Conservation (phyloP, 2,797 vertebrate genomes). For the Pteropus rufus region DNA sequence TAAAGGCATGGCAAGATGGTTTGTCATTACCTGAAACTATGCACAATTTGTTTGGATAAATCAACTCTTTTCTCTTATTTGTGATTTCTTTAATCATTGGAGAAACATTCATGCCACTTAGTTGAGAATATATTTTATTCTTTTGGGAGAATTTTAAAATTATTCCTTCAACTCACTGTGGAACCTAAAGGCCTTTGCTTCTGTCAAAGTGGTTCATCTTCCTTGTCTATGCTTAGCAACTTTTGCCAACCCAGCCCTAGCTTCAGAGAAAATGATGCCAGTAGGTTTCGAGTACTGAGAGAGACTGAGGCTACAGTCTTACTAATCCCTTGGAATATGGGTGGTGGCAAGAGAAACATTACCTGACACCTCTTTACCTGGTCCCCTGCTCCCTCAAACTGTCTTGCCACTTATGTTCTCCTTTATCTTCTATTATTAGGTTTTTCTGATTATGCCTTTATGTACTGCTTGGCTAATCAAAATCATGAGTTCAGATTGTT, state of each 20-base stretch:
- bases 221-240: background rate
- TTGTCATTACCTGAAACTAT: background rate
- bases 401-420: background rate
- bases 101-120: background rate
- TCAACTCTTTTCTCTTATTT: background rate
- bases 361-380: background rate
- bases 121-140: background rate
- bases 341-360: background rate
- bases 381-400: background rate
- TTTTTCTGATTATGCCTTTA: background rate
- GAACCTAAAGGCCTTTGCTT: background rate
- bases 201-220: background rate
- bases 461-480: background rate
- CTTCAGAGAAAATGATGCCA: background rate
- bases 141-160: background rate
- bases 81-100: background rate
- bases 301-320: background rate
- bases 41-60: background rate
- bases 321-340: background rate
- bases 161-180: background rate
- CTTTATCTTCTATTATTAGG: background rate
- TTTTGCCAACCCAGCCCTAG: background rate
- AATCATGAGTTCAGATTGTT: background rate
- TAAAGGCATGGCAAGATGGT: background rate
- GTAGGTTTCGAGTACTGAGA: background rate